These are phyloP conservation scores for Falco concolor DNA, from an alignment of 2,797 vertebrate species.

Conservation along the genomic window DNA sequence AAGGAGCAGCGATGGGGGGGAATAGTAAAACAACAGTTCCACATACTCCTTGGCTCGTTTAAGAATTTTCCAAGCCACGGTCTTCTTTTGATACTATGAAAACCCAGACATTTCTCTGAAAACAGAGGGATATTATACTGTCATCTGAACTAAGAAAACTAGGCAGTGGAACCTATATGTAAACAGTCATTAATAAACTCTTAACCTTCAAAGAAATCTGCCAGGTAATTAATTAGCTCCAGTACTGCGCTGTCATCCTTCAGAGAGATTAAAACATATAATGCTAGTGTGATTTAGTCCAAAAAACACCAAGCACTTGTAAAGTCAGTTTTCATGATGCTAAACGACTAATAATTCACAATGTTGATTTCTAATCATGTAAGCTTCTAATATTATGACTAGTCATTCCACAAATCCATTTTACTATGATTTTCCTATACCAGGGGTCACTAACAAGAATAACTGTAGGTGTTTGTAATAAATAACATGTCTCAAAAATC, in stretches of 20 bases:
- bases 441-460: neutral
- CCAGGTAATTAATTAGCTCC: slow-evolving; percentile 31
- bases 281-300: neutral
- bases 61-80: slow-evolving; percentile 47
- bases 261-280: neutral
- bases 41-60: neutral
- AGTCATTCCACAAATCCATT: neutral
- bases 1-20: neutral
- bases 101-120: slow-evolving; percentile 1
- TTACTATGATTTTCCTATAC: neutral
- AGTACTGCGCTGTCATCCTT: neutral
- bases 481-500: rapidly evolving
- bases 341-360: neutral
- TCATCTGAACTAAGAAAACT: neutral
- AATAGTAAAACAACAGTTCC: neutral
- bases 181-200: slow-evolving; percentile 27
- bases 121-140: neutral
- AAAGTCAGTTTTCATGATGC: neutral
- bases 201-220: slow-evolving; percentile 23
- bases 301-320: neutral
- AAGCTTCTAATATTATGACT: neutral
- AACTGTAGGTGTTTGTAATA: neutral
- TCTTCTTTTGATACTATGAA: slow-evolving; percentile 12
- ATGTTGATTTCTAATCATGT: neutral
- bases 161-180: neutral